phyloP scores from a whole-genome alignment of 2,113 vertebrate genomes.

The Cyanoliseus patagonus region DNA sequence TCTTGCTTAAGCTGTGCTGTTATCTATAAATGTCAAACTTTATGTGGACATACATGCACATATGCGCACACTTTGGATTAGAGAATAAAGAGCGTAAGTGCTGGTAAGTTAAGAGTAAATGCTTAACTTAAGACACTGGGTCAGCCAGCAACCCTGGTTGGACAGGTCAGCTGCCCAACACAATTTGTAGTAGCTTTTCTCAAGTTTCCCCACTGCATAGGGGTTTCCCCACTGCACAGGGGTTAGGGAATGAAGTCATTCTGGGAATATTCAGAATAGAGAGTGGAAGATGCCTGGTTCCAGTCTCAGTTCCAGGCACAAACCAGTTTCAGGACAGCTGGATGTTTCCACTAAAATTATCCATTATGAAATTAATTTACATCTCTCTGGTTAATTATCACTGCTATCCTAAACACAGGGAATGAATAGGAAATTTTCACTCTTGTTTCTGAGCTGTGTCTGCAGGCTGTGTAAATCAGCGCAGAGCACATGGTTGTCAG shows the following conservation, averaged over 20 bases:
- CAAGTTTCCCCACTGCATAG: neutral
- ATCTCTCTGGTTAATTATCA: slow-evolving; percentile 33
- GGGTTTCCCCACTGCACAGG: fast-evolving
- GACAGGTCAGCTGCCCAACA: neutral
- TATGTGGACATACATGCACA: neutral
- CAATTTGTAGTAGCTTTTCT: neutral
- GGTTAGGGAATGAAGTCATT: neutral
- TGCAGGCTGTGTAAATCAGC: neutral
- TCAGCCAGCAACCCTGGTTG: neutral
- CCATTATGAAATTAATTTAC: slow-evolving; percentile 31
- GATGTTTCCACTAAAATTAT: slow-evolving; percentile 25
- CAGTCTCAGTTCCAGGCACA: neutral
- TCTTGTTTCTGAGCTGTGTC: neutral
- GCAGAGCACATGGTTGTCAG: neutral
- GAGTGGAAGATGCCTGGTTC: neutral
- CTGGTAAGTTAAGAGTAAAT: neutral
- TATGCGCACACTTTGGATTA: neutral
- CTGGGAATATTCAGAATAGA: neutral
- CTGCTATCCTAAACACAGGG: neutral
- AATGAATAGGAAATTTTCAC: slow-evolving; percentile 3
- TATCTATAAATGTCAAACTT: neutral
- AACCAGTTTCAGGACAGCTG: neutral
- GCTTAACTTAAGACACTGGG: neutral
- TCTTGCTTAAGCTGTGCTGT: neutral
- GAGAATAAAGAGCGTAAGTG: neutral